Conservation (phyloP, 2,797 vertebrate genomes). For the Apogon talboti region DNA sequence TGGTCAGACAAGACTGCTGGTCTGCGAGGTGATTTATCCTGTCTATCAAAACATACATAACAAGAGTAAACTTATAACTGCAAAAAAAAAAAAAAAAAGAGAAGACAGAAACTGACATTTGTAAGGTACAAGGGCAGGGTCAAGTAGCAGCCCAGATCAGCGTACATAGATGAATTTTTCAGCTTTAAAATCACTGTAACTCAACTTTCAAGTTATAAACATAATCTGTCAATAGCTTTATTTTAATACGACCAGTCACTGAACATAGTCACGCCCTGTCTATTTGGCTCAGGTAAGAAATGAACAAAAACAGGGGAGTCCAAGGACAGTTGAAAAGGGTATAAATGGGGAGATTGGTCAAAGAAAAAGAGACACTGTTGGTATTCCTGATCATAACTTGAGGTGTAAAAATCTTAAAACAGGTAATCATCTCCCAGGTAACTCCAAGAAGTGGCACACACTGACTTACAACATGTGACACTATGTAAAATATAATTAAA, state of each 20-base stretch:
- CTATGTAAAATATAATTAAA: background rate
- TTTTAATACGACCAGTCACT: slow-evolving; percentile 1
- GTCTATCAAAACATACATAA: background rate
- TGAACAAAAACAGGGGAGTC: slow-evolving; percentile 13
- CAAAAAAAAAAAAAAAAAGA: slow-evolving; percentile 3
- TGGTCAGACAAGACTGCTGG: background rate
- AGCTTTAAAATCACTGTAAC: too few relatives aligned
- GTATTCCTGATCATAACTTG: slow-evolving; percentile 36
- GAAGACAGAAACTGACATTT: background rate
- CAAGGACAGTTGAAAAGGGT: background rate
- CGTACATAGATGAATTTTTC: background rate
- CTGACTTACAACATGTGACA: background rate
- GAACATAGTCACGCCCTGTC: slow-evolving; percentile 6
- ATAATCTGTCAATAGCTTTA: slow-evolving; percentile 1
- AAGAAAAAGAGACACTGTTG: slow-evolving; percentile 2
- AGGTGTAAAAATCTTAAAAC: slow-evolving; percentile 27
- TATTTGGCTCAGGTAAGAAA: slow-evolving; percentile 13
- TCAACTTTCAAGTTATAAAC: background rate
- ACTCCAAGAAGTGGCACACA: slow-evolving; percentile 1
- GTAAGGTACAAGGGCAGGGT: background rate
- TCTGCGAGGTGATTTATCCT: slow-evolving; percentile 16
- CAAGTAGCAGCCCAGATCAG: background rate
- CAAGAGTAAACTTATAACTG: background rate
- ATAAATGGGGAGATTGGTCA: too few relatives aligned
- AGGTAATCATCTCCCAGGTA: slow-evolving; percentile 38